Base-by-base conservation (phyloP, 2,797 vertebrate species). In the Amblyopsis hoosieri region DNA sequence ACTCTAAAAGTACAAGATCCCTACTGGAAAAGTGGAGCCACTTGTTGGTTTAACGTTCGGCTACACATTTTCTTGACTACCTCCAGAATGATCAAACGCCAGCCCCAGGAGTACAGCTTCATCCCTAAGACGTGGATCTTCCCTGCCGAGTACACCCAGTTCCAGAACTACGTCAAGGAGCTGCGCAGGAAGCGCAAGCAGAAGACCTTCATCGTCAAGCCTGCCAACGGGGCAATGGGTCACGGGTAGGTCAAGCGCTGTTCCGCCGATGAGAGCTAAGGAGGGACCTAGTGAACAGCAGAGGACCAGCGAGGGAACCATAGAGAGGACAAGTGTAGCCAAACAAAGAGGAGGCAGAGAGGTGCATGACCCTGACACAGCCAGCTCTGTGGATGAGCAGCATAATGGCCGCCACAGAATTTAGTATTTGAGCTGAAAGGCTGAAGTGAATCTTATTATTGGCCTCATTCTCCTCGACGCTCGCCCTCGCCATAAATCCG, bases 161-260 rank as follows among this genome's bases (percentile, higher is more conserved):
- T 98, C 83, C 97, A 99, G 88, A 99, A 97, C 83, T 99, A 98
- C 8, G 94, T 97, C 51, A 98, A 98, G 91, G 97, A 99, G 89
- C 67, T 98, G 66, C 96, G 95, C 82, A 95, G 96, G 87, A 99
- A 96, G 82, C 94, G 95, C 79, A 96, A 95, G 82, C 95, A 98
- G 90, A 99, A 98, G 89, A 99, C 97, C 1, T 99, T 99, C 76
- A 99, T 99, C 66, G 93, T 98, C 71, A 99, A 99, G 83, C 97
- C 97, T 57, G 96, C 97, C 75, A 99, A 99, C 5, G 97, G 97
- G 75, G 97, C 97, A 73, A 99, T 99, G 97, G 97, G 97, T 84
- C 97, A 99, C 61, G 97, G 97, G 97, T 99, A 94, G 78, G 95
- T 93, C 83, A 72, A 3, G 2, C 2, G 23, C 19, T 11, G 7